A percentile compares a stretch with the other conserved stretches of the same genome.
Conservation (phyloP, 2,113 vertebrate genomes). For the Burhinus bistriatus region DNA sequence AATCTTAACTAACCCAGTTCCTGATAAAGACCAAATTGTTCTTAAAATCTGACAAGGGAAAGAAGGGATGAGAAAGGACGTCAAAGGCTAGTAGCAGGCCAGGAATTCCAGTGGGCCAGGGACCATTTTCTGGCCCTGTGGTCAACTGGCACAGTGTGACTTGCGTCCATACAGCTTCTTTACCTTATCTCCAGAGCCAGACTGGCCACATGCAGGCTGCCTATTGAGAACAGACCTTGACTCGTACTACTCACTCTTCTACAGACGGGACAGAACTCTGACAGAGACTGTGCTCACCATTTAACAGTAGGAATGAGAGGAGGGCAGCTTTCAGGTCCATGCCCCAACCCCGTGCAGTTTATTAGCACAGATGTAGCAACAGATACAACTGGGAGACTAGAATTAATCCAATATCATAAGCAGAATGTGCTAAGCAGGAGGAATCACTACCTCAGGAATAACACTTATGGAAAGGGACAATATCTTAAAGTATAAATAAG, state of each 20-base stretch:
- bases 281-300: not conserved
- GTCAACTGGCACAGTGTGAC: not conserved
- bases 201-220: not conserved
- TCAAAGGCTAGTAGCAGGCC: not conserved
- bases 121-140: not conserved
- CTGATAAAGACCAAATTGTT: not conserved
- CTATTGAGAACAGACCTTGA: not conserved
- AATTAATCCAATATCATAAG: not conserved
- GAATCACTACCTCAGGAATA: not conserved
- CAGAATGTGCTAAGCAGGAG: not conserved
- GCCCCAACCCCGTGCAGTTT: not conserved
- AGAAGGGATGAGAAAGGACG: not conserved
- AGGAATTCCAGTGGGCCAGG: not conserved
- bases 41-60: not conserved
- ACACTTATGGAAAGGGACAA: not conserved
- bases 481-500: slow-evolving; percentile 1
- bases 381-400: not conserved
- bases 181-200: not conserved
- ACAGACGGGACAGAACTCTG: not conserved
- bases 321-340: not conserved
- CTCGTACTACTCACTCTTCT: not conserved
- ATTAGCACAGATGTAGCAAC: not conserved
- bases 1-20: not conserved
- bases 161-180: not conserved
- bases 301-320: not conserved